Percentiles rank a stretch among this genome's conserved stretches.
phyloP scores from a whole-genome alignment of 2,113 vertebrate species.

The Crotophaga sulcirostris region DNA sequence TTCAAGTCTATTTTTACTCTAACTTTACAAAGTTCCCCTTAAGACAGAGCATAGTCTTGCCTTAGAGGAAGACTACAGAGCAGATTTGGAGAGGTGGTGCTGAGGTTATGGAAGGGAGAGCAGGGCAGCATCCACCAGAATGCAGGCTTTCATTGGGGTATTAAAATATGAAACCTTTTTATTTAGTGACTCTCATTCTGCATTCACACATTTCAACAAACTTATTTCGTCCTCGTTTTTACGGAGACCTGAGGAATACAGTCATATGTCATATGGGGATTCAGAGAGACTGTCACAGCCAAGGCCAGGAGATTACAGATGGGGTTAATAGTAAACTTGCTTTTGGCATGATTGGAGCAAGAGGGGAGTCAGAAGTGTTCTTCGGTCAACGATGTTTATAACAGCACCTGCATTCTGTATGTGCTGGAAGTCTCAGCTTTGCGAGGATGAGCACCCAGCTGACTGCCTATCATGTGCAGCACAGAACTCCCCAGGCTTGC shows the following conservation, averaged over 20 bases:
- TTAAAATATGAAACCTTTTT: background rate
- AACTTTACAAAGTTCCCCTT: background rate
- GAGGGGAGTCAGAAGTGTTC: background rate
- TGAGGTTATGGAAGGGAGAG: background rate
- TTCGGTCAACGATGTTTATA: background rate
- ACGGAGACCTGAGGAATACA: background rate
- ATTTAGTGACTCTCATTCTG: background rate
- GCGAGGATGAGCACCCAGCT: fast-evolving
- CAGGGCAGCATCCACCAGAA: background rate
- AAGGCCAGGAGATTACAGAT: background rate
- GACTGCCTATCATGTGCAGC: background rate
- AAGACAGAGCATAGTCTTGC: background rate
- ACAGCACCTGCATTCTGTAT: background rate
- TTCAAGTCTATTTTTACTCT: background rate
- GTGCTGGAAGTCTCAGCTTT: background rate
- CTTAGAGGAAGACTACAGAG: background rate
- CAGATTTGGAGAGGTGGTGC: background rate
- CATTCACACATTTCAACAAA: background rate
- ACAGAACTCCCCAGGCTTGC: background rate
- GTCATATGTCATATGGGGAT: background rate
- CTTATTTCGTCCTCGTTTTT: background rate
- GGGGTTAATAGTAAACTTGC: background rate
- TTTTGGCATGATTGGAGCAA: background rate
- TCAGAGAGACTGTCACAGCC: background rate
- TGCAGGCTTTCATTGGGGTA: background rate